These are phyloP conservation scores for Drosophila funebris DNA, from an alignment of 1,140 invertebrate genomes.

Conservation along the genomic window DNA sequence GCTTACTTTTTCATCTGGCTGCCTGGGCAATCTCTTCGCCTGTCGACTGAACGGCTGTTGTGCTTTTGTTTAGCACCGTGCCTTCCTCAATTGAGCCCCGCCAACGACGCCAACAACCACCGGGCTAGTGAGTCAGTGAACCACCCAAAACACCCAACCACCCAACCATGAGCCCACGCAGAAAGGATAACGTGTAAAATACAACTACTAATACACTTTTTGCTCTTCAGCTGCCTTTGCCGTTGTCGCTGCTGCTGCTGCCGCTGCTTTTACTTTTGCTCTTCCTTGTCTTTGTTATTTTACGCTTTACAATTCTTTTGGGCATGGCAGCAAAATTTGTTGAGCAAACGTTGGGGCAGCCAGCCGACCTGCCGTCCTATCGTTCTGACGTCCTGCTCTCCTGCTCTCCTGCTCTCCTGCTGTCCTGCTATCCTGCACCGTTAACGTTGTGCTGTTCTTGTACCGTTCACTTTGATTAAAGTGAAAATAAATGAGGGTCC, in stretches of 20 bases:
- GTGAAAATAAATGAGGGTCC: slow-evolving; percentile 81
- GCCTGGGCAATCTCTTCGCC: slow-evolving; percentile 48
- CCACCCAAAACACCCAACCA: not conserved
- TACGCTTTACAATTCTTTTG: slow-evolving; percentile 80
- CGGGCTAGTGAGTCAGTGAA: too few relatives aligned
- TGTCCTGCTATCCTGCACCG: slow-evolving; percentile 11
- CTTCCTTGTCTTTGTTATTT: slow-evolving; percentile 75
- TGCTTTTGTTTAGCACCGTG: slow-evolving; percentile 57
- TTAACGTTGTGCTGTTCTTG: slow-evolving; percentile 45
- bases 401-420: not conserved
- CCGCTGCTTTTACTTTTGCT: slow-evolving; percentile 39
- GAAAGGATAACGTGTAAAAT: slow-evolving; percentile 79
- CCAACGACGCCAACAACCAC: not conserved
- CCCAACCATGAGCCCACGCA: slow-evolving; percentile 1
- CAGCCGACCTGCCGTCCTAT: not conserved
- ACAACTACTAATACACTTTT: slow-evolving; percentile 67
- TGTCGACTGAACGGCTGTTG: slow-evolving; percentile 33
- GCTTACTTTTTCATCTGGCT: slow-evolving; percentile 69
- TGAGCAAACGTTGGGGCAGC: slow-evolving; percentile 50
- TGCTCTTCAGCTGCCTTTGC: not conserved
- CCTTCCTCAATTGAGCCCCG: not conserved
- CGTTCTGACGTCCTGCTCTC: too few relatives aligned
- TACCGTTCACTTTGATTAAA: slow-evolving; percentile 80
- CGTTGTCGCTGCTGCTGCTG: not conserved
- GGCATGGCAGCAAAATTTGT: slow-evolving; percentile 73